A percentile compares a stretch with the other conserved stretches of the same genome.
Evolutionary conservation across 1,140 invertebrate genomes (phyloP).

Genomic region (Acromyrmex heyeri): DNA sequence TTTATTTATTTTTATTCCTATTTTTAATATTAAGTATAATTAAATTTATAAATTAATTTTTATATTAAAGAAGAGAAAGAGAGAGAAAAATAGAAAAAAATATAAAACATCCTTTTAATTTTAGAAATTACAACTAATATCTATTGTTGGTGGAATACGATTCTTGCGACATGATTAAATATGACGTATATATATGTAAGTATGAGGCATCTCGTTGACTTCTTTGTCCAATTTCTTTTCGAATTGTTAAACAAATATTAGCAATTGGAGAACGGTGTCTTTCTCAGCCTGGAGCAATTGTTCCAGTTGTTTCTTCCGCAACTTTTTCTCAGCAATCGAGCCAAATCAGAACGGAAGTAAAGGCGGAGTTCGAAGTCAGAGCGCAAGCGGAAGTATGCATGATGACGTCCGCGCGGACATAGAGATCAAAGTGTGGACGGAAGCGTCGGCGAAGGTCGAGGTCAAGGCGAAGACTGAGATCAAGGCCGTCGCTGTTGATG

Average conservation of each 20-base stretch:
- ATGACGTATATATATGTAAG: conserved; percentile 36
- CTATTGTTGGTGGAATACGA: neutral
- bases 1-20: neutral
- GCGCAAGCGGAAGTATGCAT: neutral
- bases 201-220: neutral
- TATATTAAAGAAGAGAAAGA: neutral
- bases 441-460: neutral
- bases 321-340: neutral
- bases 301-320: neutral
- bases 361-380: neutral
- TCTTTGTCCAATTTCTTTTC: neutral
- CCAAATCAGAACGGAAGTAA: neutral
- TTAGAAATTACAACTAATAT: conserved; percentile 8
- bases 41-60: too few species aligned
- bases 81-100: neutral
- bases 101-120: neutral
- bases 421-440: neutral
- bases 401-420: neutral
- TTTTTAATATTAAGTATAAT: neutral
- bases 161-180: neutral
- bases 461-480: conserved; percentile 16
- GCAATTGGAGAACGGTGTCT: neutral
- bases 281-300: neutral
- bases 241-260: conserved; percentile 21
- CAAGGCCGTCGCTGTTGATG: neutral